phyloP scores from a whole-genome alignment of 2,888 invertebrate species.

The Hybos culiciformis region DNA sequence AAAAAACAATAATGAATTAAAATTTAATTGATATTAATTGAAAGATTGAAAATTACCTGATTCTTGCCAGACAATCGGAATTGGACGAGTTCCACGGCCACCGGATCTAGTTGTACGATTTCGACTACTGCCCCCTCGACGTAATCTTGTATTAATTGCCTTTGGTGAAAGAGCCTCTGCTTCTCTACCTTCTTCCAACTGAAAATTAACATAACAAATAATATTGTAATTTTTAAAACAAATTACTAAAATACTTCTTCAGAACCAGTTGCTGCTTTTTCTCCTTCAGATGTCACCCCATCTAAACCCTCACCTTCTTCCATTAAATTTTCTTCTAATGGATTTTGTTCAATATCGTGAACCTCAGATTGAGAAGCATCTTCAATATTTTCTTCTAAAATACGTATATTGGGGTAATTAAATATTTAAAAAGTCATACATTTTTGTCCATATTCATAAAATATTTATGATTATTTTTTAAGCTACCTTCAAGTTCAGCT shows the following conservation, averaged over 20 bases:
- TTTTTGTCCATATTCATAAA: not conserved
- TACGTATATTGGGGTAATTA: not conserved
- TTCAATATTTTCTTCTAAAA: conserved; percentile 18
- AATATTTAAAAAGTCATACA: not conserved
- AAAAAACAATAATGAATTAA: too few species aligned
- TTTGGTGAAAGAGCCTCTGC: conserved; percentile 59
- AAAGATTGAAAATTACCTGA: too few species aligned
- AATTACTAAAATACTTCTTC: conserved; percentile 29
- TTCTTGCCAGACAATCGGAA: conserved; percentile 49
- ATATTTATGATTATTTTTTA: not conserved
- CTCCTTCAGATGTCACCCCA: conserved; percentile 48
- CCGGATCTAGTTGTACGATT: conserved; percentile 27
- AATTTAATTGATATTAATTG: too few species aligned
- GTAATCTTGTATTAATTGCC: conserved; percentile 42
- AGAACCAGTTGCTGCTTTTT: conserved; percentile 40
- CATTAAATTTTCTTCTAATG: conserved; percentile 23
- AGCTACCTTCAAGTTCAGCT: conserved; percentile 10
- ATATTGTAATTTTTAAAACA: too few species aligned
- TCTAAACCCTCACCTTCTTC: conserved; percentile 33
- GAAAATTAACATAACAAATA: too few species aligned
- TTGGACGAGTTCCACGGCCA: conserved; percentile 40
- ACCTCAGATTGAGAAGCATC: conserved; percentile 38
- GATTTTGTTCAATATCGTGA: conserved; percentile 29
- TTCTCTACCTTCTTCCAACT: conserved; percentile 61
- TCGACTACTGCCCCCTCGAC: conserved; percentile 28